Evolutionary conservation across 2,888 invertebrate genomes (phyloP), one percentile per base, ranked within the genome.

Genomic region (Mythimna pallens): DNA sequence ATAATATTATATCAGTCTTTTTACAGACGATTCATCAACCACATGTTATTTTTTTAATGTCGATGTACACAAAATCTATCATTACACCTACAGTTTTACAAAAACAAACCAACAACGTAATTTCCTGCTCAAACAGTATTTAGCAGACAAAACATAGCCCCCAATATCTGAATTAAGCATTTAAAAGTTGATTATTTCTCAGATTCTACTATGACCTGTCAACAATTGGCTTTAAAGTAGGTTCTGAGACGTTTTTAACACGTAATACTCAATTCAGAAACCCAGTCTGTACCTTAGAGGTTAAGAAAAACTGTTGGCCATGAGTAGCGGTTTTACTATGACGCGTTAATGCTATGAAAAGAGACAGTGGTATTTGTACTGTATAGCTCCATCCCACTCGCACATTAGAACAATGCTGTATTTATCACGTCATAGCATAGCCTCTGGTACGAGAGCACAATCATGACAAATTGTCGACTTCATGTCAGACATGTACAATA

Each of bases 401-500:
- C 25, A 55, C 55, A 55, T 7, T 52, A 52, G 8, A 36, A 22
- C 2, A 36, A 22, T 40, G 59, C n/a, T 59, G 36, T 40, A 3
- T 61, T 17, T 14, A 22, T 40, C 14, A 43, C 61, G 10, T 17
- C 22, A 40, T 14, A 22, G 10, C 9, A 36, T 9, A 5, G 22
- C 36, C 59, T 34, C 40, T 22, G 8, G 7, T 61, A 61, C 40
- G 52, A 59, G 77, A 59, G 58, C 43, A 34, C 30, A 58, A 78
- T 22, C 40, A n/a, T 54, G 65, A 61, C 65, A 66, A 71, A 47
- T 34, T 54, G 59, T 70, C 62, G 68, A 71, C n/a, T 22, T 40
- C 17, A 67, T 67, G 80, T 82, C 75, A 63, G 75, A 74, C 80
- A 83, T 83, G 67, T 84, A 84, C 65, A 80, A 70, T 78, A 72